Percentiles rank a stretch among this genome's conserved stretches.
phyloP scores from a whole-genome alignment of 2,797 vertebrate species.

The Poecilia velifera region DNA sequence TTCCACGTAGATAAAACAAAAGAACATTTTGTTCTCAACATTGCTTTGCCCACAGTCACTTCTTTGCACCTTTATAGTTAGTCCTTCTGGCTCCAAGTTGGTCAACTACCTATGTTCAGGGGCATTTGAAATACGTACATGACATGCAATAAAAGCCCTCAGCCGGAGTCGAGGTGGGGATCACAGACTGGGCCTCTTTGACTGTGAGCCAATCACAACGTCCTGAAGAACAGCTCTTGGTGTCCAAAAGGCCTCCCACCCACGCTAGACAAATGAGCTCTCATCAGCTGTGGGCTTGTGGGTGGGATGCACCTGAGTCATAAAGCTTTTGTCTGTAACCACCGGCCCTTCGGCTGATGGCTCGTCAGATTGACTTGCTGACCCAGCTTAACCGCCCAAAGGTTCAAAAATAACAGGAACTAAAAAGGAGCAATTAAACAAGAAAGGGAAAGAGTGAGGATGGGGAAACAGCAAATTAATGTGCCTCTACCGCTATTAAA shows the following conservation, averaged over 20 bases:
- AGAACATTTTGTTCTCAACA: background rate
- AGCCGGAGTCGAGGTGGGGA: conserved; percentile 12
- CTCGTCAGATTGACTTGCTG: conserved; percentile 43
- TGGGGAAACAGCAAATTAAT: conserved; percentile 26
- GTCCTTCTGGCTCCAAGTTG: background rate
- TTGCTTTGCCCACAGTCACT: background rate
- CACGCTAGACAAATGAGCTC: conserved; percentile 21
- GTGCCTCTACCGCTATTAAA: background rate
- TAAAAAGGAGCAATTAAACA: conserved; percentile 49
- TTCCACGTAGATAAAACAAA: conserved; percentile 18
- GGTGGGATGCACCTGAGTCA: conserved; percentile 62
- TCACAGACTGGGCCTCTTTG: conserved; percentile 2
- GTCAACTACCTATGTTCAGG: background rate
- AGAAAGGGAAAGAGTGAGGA: conserved; percentile 40
- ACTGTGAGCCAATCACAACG: conserved; percentile 12
- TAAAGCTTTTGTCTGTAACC: conserved; percentile 55
- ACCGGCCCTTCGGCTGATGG: conserved; percentile 44
- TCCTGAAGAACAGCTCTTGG: conserved; percentile 25
- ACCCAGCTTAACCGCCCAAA: conserved; percentile 36
- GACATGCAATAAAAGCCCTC: conserved; percentile 9
- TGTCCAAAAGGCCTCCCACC: conserved; percentile 24
- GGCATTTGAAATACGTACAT: background rate
- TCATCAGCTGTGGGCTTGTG: conserved; percentile 48
- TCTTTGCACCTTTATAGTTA: background rate
- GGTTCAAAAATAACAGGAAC: conserved; percentile 54